Evolutionary conservation across 2,113 vertebrate genomes (phyloP), one percentile per base, ranked within the genome.

Genomic region (Onychorhynchus coronatus): DNA sequence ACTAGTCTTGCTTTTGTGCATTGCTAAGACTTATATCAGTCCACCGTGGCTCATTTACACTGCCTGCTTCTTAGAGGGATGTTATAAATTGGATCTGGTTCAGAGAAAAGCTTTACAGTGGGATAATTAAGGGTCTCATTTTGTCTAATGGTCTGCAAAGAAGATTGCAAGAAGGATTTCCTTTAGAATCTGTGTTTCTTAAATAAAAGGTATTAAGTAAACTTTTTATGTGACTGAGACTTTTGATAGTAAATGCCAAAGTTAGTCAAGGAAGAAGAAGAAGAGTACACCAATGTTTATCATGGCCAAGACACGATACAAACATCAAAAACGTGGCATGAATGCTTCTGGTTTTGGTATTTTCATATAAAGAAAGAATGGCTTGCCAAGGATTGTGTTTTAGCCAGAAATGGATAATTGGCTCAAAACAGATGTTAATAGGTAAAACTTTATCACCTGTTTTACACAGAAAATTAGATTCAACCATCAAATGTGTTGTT

Each of bases 381-480:
- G 53, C 9, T 88, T 66, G 73, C 79, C 53, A 70, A 82, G 39
- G 75, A 53, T 83, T 88, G 70, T 70, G 55, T 50, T 88, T 88
- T 83, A 90, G 50, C 82, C 75, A 94, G 91, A 83, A 94, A 96
- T 18, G 55, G 67, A 83, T 88, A 97, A 88, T 96, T 94, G 93
- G 78, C 88, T 88, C 22, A 76, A 93, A 94, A 91, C 91, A 94
- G 95, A 93, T 96, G 92, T 93, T 95, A 90, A 94, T 80, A 95
- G 88, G 91, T 88, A 95, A 94, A 96, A 96, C 21, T 95, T 95
- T 93, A 96, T 95, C 92, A 95, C 88, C 90, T 93, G 88, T 90
- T 97, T 95, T 96, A 95, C 58, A 74, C 67, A 88, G 82, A 88
- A 95, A 95, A 95, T 94, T 94, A 94, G 88, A 92, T 80, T 94